Evolutionary conservation across 2,888 invertebrate genomes (phyloP).

Genomic region (Nematopogon swammerdamellus): DNA sequence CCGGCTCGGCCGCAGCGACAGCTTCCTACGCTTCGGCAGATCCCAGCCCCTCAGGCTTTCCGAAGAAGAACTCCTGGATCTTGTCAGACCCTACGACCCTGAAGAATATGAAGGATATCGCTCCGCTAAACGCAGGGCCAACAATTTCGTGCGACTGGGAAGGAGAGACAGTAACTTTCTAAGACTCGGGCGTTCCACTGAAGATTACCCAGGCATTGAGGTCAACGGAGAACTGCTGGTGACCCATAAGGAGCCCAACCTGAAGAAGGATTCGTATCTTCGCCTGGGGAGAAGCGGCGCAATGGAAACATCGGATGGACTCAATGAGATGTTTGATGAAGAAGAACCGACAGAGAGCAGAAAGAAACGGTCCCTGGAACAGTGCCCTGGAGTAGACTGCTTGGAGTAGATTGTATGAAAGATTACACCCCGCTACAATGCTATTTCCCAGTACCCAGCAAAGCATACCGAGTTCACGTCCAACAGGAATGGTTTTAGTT

Average conservation of each 20-base stretch:
- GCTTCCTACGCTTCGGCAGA: constrained; percentile 41
- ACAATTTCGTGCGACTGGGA: constrained; percentile 13
- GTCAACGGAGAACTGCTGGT: not conserved
- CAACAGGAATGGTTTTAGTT: too few species aligned
- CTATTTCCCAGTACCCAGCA: too few species aligned
- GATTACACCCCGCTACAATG: too few species aligned
- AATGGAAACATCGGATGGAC: constrained; percentile 20
- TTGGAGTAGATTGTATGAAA: constrained; percentile 13
- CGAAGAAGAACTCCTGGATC: constrained; percentile 34
- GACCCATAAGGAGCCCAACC: not conserved
- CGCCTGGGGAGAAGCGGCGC: not conserved
- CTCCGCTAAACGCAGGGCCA: constrained; percentile 16
- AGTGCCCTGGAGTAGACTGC: constrained; percentile 35
- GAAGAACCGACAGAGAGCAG: constrained; percentile 27
- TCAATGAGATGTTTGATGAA: constrained; percentile 22
- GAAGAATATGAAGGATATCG: constrained; percentile 32
- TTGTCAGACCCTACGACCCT: constrained; percentile 31
- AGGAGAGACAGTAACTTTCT: constrained; percentile 5
- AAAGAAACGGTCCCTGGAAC: constrained; percentile 29
- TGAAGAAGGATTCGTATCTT: not conserved
- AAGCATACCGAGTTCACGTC: too few species aligned
- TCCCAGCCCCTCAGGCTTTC: constrained; percentile 33
- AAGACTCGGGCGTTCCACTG: not conserved
- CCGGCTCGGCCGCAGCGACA: constrained; percentile 26
- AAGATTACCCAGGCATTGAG: not conserved